These are phyloP conservation scores for Drosophila pegasa DNA, from an alignment of 2,888 invertebrate species.

Conservation along the genomic window DNA sequence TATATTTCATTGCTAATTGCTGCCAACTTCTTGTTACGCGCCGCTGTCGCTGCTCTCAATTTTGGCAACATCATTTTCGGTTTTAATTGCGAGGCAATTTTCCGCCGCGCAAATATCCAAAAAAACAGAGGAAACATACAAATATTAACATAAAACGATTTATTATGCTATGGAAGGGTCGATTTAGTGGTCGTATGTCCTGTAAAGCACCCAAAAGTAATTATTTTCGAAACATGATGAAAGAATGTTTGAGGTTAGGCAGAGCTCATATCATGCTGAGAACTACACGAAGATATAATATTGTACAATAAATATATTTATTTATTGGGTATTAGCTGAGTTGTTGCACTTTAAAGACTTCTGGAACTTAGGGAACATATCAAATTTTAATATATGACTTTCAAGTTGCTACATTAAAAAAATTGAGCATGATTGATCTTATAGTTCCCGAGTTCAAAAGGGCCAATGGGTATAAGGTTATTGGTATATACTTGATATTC, in stretches of 20 bases:
- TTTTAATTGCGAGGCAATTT: slow-evolving; percentile 69
- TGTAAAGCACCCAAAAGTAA: not conserved
- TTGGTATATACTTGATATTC: too few relatives aligned
- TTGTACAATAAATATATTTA: too few relatives aligned
- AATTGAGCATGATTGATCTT: not conserved
- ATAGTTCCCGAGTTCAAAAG: not conserved
- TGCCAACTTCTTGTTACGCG: slow-evolving; percentile 74
- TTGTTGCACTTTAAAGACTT: not conserved
- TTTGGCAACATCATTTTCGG: slow-evolving; percentile 71
- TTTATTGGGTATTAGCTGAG: too few relatives aligned
- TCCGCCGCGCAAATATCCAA: slow-evolving; percentile 33
- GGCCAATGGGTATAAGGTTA: not conserved
- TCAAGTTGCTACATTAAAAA: not conserved
- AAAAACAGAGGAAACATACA: not conserved
- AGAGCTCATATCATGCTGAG: not conserved
- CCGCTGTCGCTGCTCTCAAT: slow-evolving; percentile 38
- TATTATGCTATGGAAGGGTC: not conserved
- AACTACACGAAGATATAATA: not conserved
- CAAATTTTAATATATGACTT: too few relatives aligned
- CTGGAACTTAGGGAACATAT: not conserved
- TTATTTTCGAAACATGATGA: not conserved
- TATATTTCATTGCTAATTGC: slow-evolving; percentile 67
- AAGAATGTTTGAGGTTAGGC: not conserved
- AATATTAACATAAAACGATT: slow-evolving; percentile 35
- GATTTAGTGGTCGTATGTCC: not conserved